These are phyloP conservation scores for Anguilla japonica DNA, from an alignment of 2,113 vertebrate genomes.

Conservation along the genomic window DNA sequence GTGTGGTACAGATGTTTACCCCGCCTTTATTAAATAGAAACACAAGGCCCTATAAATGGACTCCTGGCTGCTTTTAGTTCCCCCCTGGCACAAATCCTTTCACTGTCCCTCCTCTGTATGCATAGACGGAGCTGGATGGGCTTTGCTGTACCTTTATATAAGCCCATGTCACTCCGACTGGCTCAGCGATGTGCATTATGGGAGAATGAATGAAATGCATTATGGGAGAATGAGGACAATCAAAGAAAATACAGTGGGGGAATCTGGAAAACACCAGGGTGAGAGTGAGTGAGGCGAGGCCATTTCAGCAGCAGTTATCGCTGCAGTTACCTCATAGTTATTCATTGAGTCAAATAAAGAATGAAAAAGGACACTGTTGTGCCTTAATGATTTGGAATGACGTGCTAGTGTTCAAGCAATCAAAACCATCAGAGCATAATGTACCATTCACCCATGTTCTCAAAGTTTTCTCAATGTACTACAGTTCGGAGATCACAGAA, in stretches of 20 bases:
- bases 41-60: conserved; percentile 65
- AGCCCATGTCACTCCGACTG: conserved; percentile 42
- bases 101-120: conserved; percentile 49
- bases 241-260: neutral
- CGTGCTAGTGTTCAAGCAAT: neutral
- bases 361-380: neutral
- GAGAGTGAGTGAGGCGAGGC: neutral
- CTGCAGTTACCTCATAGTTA: neutral
- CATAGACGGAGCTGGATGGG: conserved; percentile 30
- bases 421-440: neutral
- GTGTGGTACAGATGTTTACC: conserved; percentile 73
- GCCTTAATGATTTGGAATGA: neutral
- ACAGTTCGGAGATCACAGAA: neutral
- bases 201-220: conserved; percentile 43
- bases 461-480: neutral
- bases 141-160: conserved; percentile 51
- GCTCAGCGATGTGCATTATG: conserved; percentile 47
- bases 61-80: conserved; percentile 54
- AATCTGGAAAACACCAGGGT: neutral
- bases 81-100: conserved; percentile 60
- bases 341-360: neutral
- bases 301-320: neutral
- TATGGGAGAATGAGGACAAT: conserved; percentile 46
- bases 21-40: conserved; percentile 66
- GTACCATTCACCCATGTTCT: neutral